phyloP scores from a whole-genome alignment of 1,140 invertebrate species.

The Brachionus rotundiformis region DNA sequence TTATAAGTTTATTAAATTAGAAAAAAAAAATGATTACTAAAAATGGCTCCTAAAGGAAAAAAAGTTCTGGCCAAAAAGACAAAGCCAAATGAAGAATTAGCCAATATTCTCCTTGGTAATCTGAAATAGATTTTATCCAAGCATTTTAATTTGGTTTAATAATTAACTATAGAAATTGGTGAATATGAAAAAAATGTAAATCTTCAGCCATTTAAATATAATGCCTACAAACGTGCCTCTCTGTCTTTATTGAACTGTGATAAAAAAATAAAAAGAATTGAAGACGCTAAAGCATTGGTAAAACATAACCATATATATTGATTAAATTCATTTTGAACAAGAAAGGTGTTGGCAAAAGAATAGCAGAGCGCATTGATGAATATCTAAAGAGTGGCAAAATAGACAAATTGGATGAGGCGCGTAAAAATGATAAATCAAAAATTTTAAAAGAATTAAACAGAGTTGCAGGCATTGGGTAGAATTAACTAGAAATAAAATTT shows the following conservation, averaged over 20 bases:
- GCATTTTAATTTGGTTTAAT: neutral
- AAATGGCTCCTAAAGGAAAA: conserved; percentile 19
- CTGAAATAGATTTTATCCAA: neutral
- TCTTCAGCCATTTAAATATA: conserved; percentile 75
- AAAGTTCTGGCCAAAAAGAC: neutral
- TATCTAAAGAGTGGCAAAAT: conserved; percentile 77
- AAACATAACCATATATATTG: conserved; percentile 22
- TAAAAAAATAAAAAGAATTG: conserved; percentile 71
- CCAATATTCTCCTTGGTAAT: conserved; percentile 38
- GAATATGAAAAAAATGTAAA: conserved; percentile 76
- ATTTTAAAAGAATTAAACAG: conserved; percentile 73
- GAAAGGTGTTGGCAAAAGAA: conserved; percentile 76
- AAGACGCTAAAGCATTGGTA: conserved; percentile 73
- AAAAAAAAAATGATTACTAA: neutral
- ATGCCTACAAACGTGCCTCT: conserved; percentile 77
- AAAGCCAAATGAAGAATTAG: conserved; percentile 47
- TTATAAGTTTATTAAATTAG: too few species aligned
- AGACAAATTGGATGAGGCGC: conserved; percentile 71
- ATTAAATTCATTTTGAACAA: conserved; percentile 52
- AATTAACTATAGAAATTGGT: conserved; percentile 69
- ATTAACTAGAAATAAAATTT: too few species aligned
- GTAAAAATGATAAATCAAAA: conserved; percentile 67
- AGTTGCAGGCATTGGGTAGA: conserved; percentile 74
- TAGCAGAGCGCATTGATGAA: conserved; percentile 79
- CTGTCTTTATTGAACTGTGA: conserved; percentile 68